These are phyloP conservation scores for Muschampia staudingeri DNA, from an alignment of 2,888 invertebrate genomes.

Conservation along the genomic window DNA sequence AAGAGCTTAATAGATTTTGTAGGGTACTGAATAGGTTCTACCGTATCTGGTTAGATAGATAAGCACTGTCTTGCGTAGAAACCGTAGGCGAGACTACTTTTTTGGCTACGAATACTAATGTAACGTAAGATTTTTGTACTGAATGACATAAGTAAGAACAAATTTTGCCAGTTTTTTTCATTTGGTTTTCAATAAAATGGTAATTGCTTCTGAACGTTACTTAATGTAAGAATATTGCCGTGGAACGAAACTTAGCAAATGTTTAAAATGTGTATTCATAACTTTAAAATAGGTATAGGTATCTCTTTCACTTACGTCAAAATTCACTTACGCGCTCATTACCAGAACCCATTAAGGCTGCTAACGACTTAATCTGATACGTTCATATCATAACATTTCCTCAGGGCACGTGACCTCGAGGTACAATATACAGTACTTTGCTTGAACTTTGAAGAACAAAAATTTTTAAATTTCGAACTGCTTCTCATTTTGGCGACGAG, in stretches of 20 bases:
- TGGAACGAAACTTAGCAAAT: background rate
- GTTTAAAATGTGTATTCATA: background rate
- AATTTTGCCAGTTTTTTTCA: too few relatives aligned
- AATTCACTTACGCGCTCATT: slow-evolving; percentile 43
- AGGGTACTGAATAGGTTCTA: background rate
- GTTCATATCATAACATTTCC: slow-evolving; percentile 6
- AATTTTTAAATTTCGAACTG: slow-evolving; percentile 5
- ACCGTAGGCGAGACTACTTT: background rate
- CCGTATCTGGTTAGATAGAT: background rate
- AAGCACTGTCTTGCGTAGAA: background rate
- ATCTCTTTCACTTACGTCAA: slow-evolving; percentile 29
- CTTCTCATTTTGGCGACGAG: background rate
- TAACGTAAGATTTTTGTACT: too few relatives aligned
- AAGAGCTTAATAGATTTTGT: slow-evolving; percentile 22
- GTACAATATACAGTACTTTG: background rate
- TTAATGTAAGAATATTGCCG: background rate
- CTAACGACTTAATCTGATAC: slow-evolving; percentile 38
- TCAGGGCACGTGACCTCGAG: slow-evolving; percentile 24
- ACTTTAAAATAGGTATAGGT: background rate
- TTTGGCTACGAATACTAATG: background rate
- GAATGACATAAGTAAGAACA: too few relatives aligned
- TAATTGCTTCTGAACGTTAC: too few relatives aligned
- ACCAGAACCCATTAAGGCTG: slow-evolving; percentile 31
- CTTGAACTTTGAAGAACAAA: background rate
- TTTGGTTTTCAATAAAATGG: too few relatives aligned